Base-by-base conservation (phyloP, 2,888 invertebrate genomes). In the Brassicogethes aeneus region DNA sequence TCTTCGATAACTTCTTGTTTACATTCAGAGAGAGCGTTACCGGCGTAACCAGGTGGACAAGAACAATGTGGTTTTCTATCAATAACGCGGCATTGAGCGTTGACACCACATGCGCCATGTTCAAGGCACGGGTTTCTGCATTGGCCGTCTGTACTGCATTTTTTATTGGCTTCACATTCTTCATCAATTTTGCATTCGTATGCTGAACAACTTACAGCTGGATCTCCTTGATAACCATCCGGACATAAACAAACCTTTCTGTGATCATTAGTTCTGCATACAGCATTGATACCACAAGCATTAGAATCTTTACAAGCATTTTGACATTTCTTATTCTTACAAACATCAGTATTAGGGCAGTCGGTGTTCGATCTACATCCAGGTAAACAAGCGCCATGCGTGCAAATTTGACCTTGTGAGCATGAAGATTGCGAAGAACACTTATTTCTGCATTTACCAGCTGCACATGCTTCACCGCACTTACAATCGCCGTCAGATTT, bases 231-330 rank as follows among this genome's bases (percentile, higher is more conserved):
- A 59, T 76, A 87, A 12, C 91, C 89, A 57, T 87, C 86, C 1
- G 89, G 88, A 60, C 93, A 93, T 43, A 87, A 76, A 61, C 93
- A 93, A 2, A 92, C 76, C 34, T 87, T 82, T 32, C 85, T 76
- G 65, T 91, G 92, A 50, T 85, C 82, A 2, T 82, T 79, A 0
- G 86, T 79, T 47, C 80, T 76, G 60, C 92, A 92, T 1, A 85
- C 60, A 0, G 92, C 88, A 61, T 86, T 83, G 50, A 76, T 77
- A 2, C 91, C 91, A 55, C 92, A 92, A 1, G 85, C 80, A 12
- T 73, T 71, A 34, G 76, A 73, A 47, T 75, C 70, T 45, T 71
- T 65, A 56, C 87, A 88, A 33, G 86, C 81, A 65, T 82, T 76
- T 34, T 76, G 69, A 57, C 89, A 89, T 57, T 82, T 77, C 8